Evolutionary conservation across 2,797 vertebrate genomes (phyloP), one percentile per base, ranked within the genome.

Genomic region (Scolopax rusticola): DNA sequence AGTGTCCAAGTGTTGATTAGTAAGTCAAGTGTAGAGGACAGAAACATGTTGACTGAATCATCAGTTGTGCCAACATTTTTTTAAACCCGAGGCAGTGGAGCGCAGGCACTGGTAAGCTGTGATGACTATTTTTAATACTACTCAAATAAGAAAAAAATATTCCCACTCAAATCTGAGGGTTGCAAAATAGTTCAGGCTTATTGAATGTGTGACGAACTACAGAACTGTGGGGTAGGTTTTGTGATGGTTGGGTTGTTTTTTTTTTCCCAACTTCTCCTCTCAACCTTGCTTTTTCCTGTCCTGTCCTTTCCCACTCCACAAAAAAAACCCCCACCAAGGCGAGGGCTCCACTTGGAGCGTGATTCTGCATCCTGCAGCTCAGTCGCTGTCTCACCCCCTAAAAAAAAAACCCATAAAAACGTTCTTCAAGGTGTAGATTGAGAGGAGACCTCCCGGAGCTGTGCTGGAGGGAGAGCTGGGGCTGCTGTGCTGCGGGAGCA

Each of bases 41-140:
- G 73, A n/a, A 92, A 24, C 48, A 32, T 12, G 30, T 90, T 93
- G 83, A 82, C 71, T 91, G 94, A 95, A 60, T 93, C 90, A 89
- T 87, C 33, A 19, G 47, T 83, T 83, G 64, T 90, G 59, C 67
- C 94, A 79, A 23, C 56, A 3, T 47, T 71, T 71, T 71, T 93
- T 76, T 75, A 7, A 91, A 89, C 48, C 41, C 0, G 0, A 84
- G 47, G 73, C 84, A 76, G 60, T 28, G 73, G 63, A 91, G 56
- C 56, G 81, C 50, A 81, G 78, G 76, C 82, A 63, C 21, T 75
- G 54, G 54, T 82, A 74, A 89, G 48, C 90, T 93, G 77, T 71
- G 77, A 87, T 76, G 65, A 65, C 92, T 96, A 87, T 95, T 96
- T 97, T 97, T 96, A 90, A 84, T 87, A 89, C 83, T 33, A 25